These are phyloP conservation scores for Antheraea mylitta DNA, from an alignment of 1,140 invertebrate species.

Conservation along the genomic window DNA sequence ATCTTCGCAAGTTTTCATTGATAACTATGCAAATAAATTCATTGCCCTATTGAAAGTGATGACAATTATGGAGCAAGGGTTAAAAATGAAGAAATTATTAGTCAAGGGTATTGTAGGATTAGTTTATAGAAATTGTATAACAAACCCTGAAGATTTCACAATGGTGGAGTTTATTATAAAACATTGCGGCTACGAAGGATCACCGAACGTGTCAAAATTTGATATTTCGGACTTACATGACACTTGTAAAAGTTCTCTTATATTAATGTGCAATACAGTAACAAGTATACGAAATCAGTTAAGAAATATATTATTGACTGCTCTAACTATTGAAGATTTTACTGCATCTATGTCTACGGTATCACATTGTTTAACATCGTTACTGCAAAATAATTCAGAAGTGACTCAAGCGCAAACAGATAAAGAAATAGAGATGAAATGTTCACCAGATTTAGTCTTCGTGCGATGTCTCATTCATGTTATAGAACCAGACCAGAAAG, in stretches of 20 bases:
- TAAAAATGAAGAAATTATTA: conserved; percentile 87
- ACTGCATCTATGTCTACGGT: conserved; percentile 82
- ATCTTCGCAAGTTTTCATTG: conserved; percentile 80
- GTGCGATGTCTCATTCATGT: conserved; percentile 83
- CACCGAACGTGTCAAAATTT: conserved; percentile 65
- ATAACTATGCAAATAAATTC: conserved; percentile 78
- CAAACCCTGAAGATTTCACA: conserved; percentile 82
- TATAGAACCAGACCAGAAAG: conserved; percentile 82
- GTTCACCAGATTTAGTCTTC: conserved; percentile 59
- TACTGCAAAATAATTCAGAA: conserved; percentile 79
- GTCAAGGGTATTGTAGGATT: conserved; percentile 90
- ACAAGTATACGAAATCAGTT: conserved; percentile 86
- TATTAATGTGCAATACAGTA: conserved; percentile 91
- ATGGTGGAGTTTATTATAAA: conserved; percentile 91
- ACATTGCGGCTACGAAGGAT: conserved; percentile 82
- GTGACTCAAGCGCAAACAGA: conserved; percentile 71
- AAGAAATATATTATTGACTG: conserved; percentile 89
- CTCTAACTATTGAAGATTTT: conserved; percentile 85
- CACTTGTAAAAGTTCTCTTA: conserved; percentile 87
- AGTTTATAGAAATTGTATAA: conserved; percentile 87
- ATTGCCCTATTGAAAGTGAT: conserved; percentile 80
- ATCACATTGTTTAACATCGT: conserved; percentile 83
- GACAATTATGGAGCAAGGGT: conserved; percentile 77
- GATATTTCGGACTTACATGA: conserved; percentile 81
- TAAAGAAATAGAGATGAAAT: conserved; percentile 66